Evolutionary conservation across 2,888 invertebrate species (phyloP).

Genomic region (Melanchra persicariae): DNA sequence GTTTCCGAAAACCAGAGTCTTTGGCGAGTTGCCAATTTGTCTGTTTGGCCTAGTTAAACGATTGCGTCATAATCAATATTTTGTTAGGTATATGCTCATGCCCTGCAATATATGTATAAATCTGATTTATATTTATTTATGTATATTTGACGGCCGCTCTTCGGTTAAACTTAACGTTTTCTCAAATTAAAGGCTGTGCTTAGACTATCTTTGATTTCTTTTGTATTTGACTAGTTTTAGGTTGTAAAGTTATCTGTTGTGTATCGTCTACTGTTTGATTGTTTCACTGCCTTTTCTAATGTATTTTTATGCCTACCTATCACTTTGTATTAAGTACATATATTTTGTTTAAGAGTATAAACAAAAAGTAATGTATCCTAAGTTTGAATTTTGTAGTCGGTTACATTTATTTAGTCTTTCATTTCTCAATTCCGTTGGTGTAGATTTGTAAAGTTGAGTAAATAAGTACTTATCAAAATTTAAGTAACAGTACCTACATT

Average conservation of each 20-base stretch:
- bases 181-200: conserved; percentile 77
- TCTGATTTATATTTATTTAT: not conserved
- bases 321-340: conserved; percentile 5
- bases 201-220: conserved; percentile 65
- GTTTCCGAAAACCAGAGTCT: not conserved
- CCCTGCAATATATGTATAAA: not conserved
- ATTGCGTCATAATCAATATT: conserved; percentile 16
- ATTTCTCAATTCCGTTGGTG: not conserved
- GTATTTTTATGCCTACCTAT: conserved; percentile 16
- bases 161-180: conserved; percentile 51
- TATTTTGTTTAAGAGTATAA: not conserved
- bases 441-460: conserved; percentile 10
- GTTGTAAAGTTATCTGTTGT: conserved; percentile 47
- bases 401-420: conserved; percentile 15
- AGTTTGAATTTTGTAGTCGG: not conserved
- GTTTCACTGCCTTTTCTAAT: conserved; percentile 52
- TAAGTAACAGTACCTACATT: conserved; percentile 42
- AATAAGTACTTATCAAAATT: not conserved
- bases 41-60: too few relatives aligned
- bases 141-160: conserved; percentile 25
- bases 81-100: not conserved
- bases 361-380: not conserved
- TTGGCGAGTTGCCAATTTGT: not conserved
- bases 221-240: conserved; percentile 50
- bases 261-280: conserved; percentile 32